Percentiles rank a stretch among this genome's conserved stretches.
Evolutionary conservation across 1,140 invertebrate species (phyloP).

Genomic region (Tetragonula clypearis): DNA sequence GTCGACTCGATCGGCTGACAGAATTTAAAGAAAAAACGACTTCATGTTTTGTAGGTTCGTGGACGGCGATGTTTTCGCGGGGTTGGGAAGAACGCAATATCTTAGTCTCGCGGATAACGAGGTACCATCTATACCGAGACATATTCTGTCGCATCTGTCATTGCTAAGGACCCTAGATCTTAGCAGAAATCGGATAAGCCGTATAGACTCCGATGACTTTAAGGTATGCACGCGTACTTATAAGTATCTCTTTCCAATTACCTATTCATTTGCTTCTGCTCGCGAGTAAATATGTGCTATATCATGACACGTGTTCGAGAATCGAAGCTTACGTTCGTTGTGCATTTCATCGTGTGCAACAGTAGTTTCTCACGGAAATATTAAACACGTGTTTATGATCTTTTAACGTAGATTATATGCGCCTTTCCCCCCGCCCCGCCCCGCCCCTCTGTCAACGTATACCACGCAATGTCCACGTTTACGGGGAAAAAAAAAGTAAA

Average conservation of each 20-base stretch:
- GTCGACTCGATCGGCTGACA: conserved; percentile 4
- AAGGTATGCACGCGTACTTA: conserved; percentile 77
- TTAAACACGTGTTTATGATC: neutral
- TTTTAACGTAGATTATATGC: neutral
- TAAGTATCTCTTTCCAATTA: conserved; percentile 26
- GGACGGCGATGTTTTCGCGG: conserved; percentile 87
- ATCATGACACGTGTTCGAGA: neutral
- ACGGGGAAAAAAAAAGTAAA: neutral
- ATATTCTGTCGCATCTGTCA: conserved; percentile 87
- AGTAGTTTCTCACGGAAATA: neutral
- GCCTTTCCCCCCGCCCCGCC: too few relatives aligned
- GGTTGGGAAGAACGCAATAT: conserved; percentile 86
- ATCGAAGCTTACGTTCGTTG: neutral
- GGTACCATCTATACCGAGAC: conserved; percentile 86
- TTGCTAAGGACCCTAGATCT: conserved; percentile 88
- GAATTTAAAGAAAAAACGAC: conserved; percentile 13
- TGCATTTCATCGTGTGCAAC: neutral
- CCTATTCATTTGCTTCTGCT: neutral
- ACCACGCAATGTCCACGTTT: neutral
- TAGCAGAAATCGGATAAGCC: conserved; percentile 86
- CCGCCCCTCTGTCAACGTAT: too few relatives aligned
- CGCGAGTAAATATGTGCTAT: neutral
- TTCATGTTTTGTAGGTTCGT: conserved; percentile 83
- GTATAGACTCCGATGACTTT: conserved; percentile 84
- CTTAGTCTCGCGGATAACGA: conserved; percentile 89